A percentile compares a stretch with the other conserved stretches of the same genome.
phyloP scores from a whole-genome alignment of 2,797 vertebrate genomes.

The Uromys caudimaculatus region DNA sequence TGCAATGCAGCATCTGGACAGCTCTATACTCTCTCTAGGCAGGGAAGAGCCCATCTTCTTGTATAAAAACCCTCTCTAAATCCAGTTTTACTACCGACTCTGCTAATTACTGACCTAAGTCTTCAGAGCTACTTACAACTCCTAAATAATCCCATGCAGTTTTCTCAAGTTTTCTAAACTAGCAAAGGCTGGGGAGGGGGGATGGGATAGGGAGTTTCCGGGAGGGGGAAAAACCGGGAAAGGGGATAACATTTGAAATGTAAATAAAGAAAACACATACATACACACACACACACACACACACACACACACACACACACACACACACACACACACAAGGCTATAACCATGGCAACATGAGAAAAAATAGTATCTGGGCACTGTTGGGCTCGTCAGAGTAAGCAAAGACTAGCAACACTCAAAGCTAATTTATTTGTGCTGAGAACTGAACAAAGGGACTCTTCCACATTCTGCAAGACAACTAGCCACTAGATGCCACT shows the following conservation, averaged over 20 bases:
- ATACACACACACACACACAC: no score
- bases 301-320: no score
- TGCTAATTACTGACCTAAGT: not conserved
- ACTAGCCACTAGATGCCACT: not conserved
- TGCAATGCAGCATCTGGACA: not conserved
- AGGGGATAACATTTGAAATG: no score
- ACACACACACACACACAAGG: no score
- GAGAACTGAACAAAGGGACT: not conserved
- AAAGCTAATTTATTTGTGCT: not conserved
- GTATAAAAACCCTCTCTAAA: not conserved
- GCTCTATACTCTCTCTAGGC: not conserved
- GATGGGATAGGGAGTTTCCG: no score
- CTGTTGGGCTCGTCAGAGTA: not conserved
- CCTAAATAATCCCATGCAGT: not conserved
- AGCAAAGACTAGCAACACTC: not conserved
- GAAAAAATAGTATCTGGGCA: not conserved
- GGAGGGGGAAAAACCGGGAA: no score
- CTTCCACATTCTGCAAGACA: not conserved
- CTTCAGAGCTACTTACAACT: not conserved
- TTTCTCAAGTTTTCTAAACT: conserved; percentile 34
- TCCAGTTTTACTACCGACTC: not conserved
- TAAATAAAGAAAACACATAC: no score
- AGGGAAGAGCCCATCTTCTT: not conserved
- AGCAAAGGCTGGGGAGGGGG: not conserved
- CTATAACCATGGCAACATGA: not conserved